Conservation (phyloP, 2,888 invertebrate species). For the Cephalotes varians region DNA sequence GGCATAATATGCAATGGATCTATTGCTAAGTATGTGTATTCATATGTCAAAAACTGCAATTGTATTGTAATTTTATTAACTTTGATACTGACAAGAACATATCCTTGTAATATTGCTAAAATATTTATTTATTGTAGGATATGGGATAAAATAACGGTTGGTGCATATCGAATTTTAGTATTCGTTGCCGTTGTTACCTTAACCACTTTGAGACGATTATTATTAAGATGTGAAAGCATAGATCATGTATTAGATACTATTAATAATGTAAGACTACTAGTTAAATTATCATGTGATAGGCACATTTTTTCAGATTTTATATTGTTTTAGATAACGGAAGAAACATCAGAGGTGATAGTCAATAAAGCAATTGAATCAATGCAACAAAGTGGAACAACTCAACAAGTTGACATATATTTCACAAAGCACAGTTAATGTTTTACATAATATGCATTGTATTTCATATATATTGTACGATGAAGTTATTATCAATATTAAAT, state of each 20-base stretch:
- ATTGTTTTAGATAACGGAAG: conserved; percentile 90
- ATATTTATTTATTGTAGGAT: conserved; percentile 88
- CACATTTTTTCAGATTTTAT: conserved; percentile 34
- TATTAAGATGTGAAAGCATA: conserved; percentile 88
- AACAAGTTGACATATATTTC: conserved; percentile 78
- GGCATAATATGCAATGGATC: conserved; percentile 92
- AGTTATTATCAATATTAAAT: neutral
- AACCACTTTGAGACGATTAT: conserved; percentile 89
- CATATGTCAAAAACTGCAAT: conserved; percentile 2
- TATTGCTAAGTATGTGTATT: conserved; percentile 89
- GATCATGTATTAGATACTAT: conserved; percentile 89
- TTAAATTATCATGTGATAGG: conserved; percentile 11
- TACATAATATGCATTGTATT: conserved; percentile 39
- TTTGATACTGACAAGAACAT: conserved; percentile 8
- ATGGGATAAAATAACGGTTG: conserved; percentile 96
- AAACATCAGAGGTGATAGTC: conserved; percentile 93
- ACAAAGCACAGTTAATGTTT: conserved; percentile 71
- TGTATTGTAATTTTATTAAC: neutral
- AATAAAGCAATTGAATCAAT: conserved; percentile 95
- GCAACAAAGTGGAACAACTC: conserved; percentile 91
- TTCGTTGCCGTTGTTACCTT: conserved; percentile 92
- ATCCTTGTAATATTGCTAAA: neutral
- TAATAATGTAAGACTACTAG: conserved; percentile 87
- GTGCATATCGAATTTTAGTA: conserved; percentile 93
- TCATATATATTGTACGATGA: neutral